Conservation (phyloP, 2,113 vertebrate genomes). For the Ellobius talpinus region DNA sequence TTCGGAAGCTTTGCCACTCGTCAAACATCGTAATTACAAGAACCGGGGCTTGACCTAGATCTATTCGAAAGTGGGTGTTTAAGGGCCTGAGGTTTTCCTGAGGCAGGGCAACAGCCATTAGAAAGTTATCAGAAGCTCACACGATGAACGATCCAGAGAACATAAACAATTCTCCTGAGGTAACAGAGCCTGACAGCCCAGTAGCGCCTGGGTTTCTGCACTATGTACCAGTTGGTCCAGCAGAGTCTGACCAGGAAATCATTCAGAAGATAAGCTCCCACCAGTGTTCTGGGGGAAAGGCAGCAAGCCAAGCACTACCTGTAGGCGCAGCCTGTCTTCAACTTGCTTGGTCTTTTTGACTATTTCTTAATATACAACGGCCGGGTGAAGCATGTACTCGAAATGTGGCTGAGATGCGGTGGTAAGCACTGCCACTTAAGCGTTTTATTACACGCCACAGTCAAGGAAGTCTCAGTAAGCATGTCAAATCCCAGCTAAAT, state of each 20-base stretch:
- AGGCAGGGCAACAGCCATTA: background rate
- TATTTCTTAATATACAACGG: background rate
- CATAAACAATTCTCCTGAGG: background rate
- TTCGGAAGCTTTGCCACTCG: background rate
- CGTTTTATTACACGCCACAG: background rate
- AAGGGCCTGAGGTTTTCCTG: background rate
- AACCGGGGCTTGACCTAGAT: background rate
- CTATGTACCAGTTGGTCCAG: too few relatives aligned
- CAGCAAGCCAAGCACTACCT: background rate
- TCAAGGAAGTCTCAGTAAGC: background rate
- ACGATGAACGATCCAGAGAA: conserved; percentile 1
- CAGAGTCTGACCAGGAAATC: background rate
- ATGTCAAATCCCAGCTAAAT: background rate
- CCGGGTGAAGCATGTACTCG: background rate
- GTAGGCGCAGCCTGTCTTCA: background rate
- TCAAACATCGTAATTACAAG: background rate
- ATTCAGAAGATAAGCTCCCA: background rate
- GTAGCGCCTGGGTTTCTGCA: background rate
- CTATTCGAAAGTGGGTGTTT: background rate
- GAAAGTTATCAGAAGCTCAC: background rate
- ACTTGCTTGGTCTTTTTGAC: background rate
- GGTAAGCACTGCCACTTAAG: background rate
- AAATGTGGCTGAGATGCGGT: background rate
- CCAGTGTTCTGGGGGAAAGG: too few relatives aligned
- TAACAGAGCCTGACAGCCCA: background rate